Percentiles rank a stretch among this genome's conserved stretches.
These are phyloP conservation scores for Pycnonotus jocosus DNA, from an alignment of 2,113 vertebrate genomes.

Conservation along the genomic window DNA sequence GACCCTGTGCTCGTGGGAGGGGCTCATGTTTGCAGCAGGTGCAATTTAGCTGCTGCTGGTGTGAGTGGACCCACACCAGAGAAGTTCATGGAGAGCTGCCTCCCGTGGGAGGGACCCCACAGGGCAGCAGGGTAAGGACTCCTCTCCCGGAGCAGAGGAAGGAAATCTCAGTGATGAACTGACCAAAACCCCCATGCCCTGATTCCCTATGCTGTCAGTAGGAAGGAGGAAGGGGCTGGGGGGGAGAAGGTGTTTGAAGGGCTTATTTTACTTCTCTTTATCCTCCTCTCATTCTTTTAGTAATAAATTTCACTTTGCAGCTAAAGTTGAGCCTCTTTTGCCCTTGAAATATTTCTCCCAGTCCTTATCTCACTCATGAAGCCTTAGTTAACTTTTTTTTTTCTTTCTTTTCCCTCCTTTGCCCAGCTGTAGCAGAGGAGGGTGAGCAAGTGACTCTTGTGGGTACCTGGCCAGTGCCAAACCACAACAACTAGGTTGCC, in stretches of 20 bases:
- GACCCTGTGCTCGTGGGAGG: not conserved
- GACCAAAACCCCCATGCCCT: not conserved
- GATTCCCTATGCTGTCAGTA: not conserved
- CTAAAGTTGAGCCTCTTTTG: not conserved
- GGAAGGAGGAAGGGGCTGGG: not conserved
- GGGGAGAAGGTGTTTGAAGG: not conserved
- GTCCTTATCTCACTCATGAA: not conserved
- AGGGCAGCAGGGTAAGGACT: not conserved
- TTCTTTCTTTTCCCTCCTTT: not conserved
- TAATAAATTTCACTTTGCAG: not conserved
- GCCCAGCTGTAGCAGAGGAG: not conserved
- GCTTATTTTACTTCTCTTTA: not conserved
- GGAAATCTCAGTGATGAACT: not conserved
- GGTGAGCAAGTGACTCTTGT: fast-evolving
- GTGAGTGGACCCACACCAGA: not conserved
- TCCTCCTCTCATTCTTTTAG: not conserved
- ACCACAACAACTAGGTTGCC: not conserved
- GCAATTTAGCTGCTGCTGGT: not conserved
- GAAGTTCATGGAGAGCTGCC: not conserved
- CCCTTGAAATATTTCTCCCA: not conserved
- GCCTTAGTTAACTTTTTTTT: not conserved
- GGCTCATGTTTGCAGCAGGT: not conserved
- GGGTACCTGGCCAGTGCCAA: not conserved
- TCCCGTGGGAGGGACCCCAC: not conserved
- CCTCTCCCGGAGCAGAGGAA: not conserved